Evolutionary conservation across 2,113 vertebrate genomes (phyloP), one percentile per base, ranked within the genome.

Genomic region (Mustelus asterias): DNA sequence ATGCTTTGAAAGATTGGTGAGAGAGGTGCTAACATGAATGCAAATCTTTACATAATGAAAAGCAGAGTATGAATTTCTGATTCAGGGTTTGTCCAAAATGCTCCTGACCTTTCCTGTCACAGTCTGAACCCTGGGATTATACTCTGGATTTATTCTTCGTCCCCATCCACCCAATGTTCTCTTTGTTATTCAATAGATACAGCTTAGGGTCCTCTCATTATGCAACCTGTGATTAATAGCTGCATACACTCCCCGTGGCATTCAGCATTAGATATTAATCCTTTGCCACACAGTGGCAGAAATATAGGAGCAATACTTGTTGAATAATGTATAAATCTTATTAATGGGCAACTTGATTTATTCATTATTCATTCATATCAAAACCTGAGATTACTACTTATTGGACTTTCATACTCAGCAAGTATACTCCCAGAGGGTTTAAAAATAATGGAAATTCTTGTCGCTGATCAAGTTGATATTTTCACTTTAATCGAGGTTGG

Each of bases 251-350:
- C 63, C 41, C 67, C 41, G 48, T 95, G 93, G 67, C 65, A 72
- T 95, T 95, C 65, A 16, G 22, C 67, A 14, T 95, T 95, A 48
- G 11, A 48, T 95, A 72, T 72, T 72, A 95, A 72, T 48, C 93
- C 60, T 93, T 93, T 37, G 60, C 63, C n/a, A 93, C n/a, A 37
- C 60, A 37, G 89, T 16, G 63, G 60, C 89, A 93, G 60, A 93
- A 93, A 65, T 93, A 93, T 67, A 93, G 33, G 33, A n/a, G 60
- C 22, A 33, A 14, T 93, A 37, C 18, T 65, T 65, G 20, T 65
- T 93, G 89, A 93, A 93, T 93, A 93, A 93, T 93, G 89, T 65
- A 93, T 67, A 67, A 93, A 93, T 41, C 60, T 93, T 93, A 93
- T 93, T 93, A 93, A 93, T 65, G n/a, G 60, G n/a, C 89, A 65